Percentiles rank a stretch among this genome's conserved stretches.
Evolutionary conservation across 2,888 invertebrate genomes (phyloP).

Genomic region (Drosophila ochracea): DNA sequence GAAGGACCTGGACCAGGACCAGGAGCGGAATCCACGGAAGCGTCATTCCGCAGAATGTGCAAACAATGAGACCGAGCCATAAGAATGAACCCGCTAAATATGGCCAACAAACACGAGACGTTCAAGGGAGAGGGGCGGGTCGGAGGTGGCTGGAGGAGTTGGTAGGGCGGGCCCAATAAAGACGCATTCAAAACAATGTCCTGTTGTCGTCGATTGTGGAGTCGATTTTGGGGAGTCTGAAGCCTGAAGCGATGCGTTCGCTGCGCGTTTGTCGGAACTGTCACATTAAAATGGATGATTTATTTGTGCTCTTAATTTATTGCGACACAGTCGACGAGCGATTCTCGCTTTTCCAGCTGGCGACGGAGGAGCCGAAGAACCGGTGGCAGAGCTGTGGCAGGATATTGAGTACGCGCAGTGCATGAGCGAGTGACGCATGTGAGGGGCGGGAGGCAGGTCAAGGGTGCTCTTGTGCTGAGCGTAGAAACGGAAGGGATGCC

Average conservation of each 20-base stretch:
- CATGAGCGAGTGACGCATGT: slow-evolving; percentile 62
- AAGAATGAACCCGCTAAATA: slow-evolving; percentile 70
- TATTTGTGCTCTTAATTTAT: slow-evolving; percentile 82
- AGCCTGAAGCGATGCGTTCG: slow-evolving; percentile 4
- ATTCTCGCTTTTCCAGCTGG: slow-evolving; percentile 3
- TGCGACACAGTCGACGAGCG: slow-evolving; percentile 62
- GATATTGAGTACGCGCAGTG: slow-evolving; percentile 80
- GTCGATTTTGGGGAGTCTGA: neutral
- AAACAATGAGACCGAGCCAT: slow-evolving; percentile 63
- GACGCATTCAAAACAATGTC: slow-evolving; percentile 60
- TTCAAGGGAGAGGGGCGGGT: neutral
- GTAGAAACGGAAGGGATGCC: slow-evolving; percentile 26
- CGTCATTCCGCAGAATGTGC: slow-evolving; percentile 63
- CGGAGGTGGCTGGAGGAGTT: neutral
- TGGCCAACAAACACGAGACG: slow-evolving; percentile 54
- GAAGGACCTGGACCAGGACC: neutral
- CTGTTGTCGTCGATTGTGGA: slow-evolving; percentile 27
- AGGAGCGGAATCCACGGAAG: slow-evolving; percentile 34
- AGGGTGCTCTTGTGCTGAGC: neutral
- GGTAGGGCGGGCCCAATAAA: slow-evolving; percentile 2
- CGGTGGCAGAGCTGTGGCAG: slow-evolving; percentile 33
- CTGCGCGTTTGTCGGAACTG: slow-evolving; percentile 78
- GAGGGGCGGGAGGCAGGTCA: neutral
- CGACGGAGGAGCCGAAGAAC: neutral
- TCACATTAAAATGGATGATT: slow-evolving; percentile 83